Evolutionary conservation across 2,797 vertebrate genomes (phyloP), one percentile per base, ranked within the genome.

Genomic region (Ctenochaetus hawaiiensis): DNA sequence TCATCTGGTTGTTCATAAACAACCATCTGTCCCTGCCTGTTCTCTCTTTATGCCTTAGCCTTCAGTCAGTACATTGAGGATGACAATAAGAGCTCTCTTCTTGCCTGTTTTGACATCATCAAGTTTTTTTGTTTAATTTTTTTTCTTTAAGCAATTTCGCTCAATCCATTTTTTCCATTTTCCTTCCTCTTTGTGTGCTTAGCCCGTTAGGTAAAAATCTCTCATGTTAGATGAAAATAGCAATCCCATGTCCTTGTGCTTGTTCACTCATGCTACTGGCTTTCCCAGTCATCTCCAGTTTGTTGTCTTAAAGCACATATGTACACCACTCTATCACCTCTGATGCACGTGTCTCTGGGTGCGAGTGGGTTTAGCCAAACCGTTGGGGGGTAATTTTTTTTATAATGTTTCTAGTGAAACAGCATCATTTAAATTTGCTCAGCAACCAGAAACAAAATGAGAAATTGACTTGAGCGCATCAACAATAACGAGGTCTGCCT

Each of bases 391-490:
- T 34, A 26, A 47, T 77, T 58, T 41, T 44, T 44, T n/a, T n/a
- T 8, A 12, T 22, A 17, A 1, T 44, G 39, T 47, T 34, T 58
- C 23, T 18, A 54, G 18, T 49, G 23, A n/a, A 72, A 61, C 4
- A 14, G 6, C 4, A 39, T 57, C 0, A 48, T 47, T 72, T 70
- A 70, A 54, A 67, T 62, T 22, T 41, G 26, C n/a, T 44, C 11
- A 65, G 72, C n/a, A 49, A 12, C 4, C 13, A 53, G 45, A 34
- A 2, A 43, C 58, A 70, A 62, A 70, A 61, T 30, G 10, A 37
- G 39, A 58, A 48, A 81, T 72, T 67, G 51, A 73, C 71, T 64
- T 14, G 48, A 47, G 39, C 43, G n/a, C 51, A 51, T 83, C 58
- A 67, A 2, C 6, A 17, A 47, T 81, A 76, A 76, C 6, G 11